Evolutionary conservation across 2,888 invertebrate genomes (phyloP).

Genomic region (Phragmatobia fuliginosa): DNA sequence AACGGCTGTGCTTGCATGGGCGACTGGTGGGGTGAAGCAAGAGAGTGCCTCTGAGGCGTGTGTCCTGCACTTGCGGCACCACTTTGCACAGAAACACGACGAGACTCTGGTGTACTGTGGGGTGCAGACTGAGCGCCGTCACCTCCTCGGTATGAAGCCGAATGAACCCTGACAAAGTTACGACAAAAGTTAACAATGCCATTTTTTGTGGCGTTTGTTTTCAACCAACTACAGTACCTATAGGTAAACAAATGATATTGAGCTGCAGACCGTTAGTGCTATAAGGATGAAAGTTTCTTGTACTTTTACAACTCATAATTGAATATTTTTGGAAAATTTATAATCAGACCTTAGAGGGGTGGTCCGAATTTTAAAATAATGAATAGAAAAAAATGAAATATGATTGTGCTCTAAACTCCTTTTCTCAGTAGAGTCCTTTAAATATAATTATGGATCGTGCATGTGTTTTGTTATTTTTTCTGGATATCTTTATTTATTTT

Average conservation of each 20-base stretch:
- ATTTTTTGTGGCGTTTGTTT: not conserved
- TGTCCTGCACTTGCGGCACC: slow-evolving; percentile 66
- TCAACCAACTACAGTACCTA: not conserved
- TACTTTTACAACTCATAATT: not conserved
- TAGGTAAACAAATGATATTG: not conserved
- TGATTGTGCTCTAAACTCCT: not conserved
- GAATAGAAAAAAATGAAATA: too few relatives aligned
- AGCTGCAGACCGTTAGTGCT: not conserved
- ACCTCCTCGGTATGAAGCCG: slow-evolving; percentile 61
- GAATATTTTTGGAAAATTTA: too few relatives aligned
- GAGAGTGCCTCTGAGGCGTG: slow-evolving; percentile 78
- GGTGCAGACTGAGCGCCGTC: slow-evolving; percentile 70
- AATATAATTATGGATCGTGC: too few relatives aligned
- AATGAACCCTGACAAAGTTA: slow-evolving; percentile 66
- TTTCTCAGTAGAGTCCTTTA: not conserved
- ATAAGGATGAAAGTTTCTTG: not conserved
- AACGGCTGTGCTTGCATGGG: slow-evolving; percentile 81
- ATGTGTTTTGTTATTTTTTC: too few relatives aligned
- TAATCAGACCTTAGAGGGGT: too few relatives aligned
- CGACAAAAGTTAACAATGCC: not conserved
- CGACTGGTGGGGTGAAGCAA: slow-evolving; percentile 72
- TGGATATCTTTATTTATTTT: too few relatives aligned
- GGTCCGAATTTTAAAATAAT: too few relatives aligned
- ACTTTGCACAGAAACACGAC: slow-evolving; percentile 71
- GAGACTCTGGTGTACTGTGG: slow-evolving; percentile 77